Conservation (phyloP, 2,888 invertebrate genomes). For the Hedya salicella region DNA sequence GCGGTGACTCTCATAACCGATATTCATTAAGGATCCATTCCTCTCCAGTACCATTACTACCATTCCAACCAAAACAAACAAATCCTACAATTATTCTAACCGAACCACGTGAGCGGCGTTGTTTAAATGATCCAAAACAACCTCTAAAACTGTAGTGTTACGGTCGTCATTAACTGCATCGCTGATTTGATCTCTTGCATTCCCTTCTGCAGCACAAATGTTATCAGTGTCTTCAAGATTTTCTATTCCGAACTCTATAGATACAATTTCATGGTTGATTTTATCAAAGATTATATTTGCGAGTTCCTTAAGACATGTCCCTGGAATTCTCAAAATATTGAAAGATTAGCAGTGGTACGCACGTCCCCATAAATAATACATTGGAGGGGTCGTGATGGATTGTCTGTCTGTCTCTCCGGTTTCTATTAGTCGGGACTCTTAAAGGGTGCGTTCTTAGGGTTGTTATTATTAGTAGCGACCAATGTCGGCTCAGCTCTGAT, state of each 20-base stretch:
- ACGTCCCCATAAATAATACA: conserved; percentile 84
- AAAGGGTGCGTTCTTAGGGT: conserved; percentile 78
- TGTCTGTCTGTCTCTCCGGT: conserved; percentile 79
- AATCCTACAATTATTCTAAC: conserved; percentile 80
- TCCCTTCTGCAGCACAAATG: conserved; percentile 59
- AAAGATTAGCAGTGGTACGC: conserved; percentile 82
- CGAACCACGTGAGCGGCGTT: conserved; percentile 52
- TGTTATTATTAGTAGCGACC: conserved; percentile 73
- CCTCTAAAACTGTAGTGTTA: conserved; percentile 47
- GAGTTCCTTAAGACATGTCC: conserved; percentile 54
- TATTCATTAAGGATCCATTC: conserved; percentile 81
- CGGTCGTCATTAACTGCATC: conserved; percentile 52
- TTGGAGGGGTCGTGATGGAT: conserved; percentile 82
- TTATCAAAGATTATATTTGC: conserved; percentile 32
- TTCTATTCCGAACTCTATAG: conserved; percentile 52
- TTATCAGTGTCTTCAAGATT: conserved; percentile 44
- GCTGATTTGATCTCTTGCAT: conserved; percentile 57
- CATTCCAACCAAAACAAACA: conserved; percentile 81
- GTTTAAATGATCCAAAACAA: conserved; percentile 44
- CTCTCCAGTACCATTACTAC: conserved; percentile 76
- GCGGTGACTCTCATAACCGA: conserved; percentile 74
- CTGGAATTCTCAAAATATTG: conserved; percentile 83
- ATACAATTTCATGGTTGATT: conserved; percentile 50
- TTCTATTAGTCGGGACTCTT: conserved; percentile 83
- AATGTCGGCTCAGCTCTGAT: conserved; percentile 79